Evolutionary conservation across 2,113 vertebrate species (phyloP).

Genomic region (Cephalophus harveyi): DNA sequence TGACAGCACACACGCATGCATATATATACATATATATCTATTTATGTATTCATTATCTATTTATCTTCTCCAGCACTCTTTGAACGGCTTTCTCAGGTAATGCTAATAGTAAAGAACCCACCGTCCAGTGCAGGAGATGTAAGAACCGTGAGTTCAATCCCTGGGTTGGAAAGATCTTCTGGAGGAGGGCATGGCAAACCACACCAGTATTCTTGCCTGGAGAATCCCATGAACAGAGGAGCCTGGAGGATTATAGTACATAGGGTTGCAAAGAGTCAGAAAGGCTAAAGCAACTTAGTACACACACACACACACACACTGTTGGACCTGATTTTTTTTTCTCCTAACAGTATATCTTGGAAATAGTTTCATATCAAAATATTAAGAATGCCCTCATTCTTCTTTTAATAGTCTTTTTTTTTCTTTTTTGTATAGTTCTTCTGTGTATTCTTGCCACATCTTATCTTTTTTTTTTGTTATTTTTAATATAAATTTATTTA

Average conservation of each 20-base stretch:
- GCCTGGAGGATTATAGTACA: neutral
- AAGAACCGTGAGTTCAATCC: neutral
- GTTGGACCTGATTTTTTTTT: neutral
- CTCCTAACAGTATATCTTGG: neutral
- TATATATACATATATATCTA: neutral
- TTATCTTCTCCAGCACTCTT: neutral
- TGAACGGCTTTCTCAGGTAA: neutral
- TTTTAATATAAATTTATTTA: too few relatives aligned
- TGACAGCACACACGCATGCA: neutral
- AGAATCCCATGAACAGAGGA: neutral
- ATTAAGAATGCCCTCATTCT: neutral
- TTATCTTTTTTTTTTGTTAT: neutral
- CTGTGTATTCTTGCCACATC: neutral
- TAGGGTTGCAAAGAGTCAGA: neutral
- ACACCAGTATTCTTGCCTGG: neutral
- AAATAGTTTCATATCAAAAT: neutral
- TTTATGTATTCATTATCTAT: neutral
- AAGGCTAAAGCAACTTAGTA: neutral
- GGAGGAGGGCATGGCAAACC: neutral
- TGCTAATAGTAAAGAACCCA: neutral
- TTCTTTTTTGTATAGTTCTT: neutral
- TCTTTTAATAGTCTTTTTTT: neutral
- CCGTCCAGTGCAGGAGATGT: neutral
- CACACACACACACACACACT: fast-evolving
- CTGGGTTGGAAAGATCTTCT: neutral